Evolutionary conservation across 2,888 invertebrate genomes (phyloP).

Genomic region (Frankliniella intonsa): DNA sequence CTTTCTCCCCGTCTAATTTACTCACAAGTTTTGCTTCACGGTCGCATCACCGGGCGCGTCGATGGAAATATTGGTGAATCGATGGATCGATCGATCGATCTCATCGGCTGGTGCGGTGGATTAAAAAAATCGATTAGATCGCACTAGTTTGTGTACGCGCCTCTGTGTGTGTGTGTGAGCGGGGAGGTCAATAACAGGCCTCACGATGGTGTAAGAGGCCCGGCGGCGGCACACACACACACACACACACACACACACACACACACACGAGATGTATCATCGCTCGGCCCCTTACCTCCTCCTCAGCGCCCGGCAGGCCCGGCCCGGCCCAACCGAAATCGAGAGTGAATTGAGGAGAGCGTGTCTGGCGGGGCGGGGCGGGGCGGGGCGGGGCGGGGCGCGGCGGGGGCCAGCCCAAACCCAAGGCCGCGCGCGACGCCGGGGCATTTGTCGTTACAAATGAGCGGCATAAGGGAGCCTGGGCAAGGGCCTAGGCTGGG

Average conservation of each 20-base stretch:
- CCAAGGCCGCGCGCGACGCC: no score
- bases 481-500: not conserved
- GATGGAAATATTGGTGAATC: not conserved
- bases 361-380: no score
- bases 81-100: not conserved
- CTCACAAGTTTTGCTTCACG: not conserved
- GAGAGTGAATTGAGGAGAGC: no score
- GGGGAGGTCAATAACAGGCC: not conserved
- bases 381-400: no score
- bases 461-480: not conserved
- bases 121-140: not conserved
- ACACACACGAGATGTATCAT: no score
- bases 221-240: not conserved
- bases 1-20: not conserved
- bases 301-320: not conserved
- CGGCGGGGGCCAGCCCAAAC: no score
- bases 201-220: not conserved
- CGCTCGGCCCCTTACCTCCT: not conserved
- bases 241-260: no score
- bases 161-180: not conserved
- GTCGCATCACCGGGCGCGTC: no score
- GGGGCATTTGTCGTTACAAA: not conserved
- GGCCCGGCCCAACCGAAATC: not conserved
- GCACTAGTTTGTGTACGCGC: not conserved
- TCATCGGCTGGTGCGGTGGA: not conserved